phyloP scores from a whole-genome alignment of 2,113 vertebrate genomes.

The Sebastes fasciatus region DNA sequence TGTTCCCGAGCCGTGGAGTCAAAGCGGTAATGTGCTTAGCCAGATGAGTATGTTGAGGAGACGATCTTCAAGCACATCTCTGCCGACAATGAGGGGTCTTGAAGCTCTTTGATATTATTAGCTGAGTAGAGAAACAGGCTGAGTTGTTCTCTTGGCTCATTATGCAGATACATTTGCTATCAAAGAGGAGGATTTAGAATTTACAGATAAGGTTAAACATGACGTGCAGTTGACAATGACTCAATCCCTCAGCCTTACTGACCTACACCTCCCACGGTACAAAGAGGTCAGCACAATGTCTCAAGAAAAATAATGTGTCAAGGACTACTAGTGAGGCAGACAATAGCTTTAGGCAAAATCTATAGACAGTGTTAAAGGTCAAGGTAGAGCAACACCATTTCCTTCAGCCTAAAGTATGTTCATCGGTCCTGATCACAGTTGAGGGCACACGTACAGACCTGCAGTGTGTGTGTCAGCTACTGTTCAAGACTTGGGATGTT shows the following conservation, averaged over 20 bases:
- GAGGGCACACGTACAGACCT: not conserved
- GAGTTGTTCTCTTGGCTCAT: not conserved
- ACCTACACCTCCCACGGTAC: not conserved
- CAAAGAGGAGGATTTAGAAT: not conserved
- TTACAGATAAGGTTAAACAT: not conserved
- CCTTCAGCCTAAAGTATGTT: not conserved
- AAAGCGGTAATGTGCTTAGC: not conserved
- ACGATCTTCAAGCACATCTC: not conserved
- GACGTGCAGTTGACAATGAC: not conserved
- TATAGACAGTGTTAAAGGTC: conserved; percentile 13
- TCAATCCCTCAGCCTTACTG: not conserved
- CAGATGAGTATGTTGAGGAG: not conserved
- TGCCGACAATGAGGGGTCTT: not conserved
- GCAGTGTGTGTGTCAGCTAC: not conserved
- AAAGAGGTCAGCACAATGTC: not conserved
- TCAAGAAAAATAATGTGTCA: not conserved
- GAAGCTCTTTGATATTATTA: not conserved
- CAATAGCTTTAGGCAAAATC: not conserved
- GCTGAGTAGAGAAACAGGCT: not conserved
- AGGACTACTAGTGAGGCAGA: not conserved
- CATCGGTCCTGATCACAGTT: not conserved
- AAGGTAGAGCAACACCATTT: not conserved
- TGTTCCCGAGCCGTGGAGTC: not conserved
- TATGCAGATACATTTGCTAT: conserved; percentile 6
- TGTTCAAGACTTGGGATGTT: not conserved